These are phyloP conservation scores for Misgurnus mizolepis DNA, from an alignment of 2,113 vertebrate species.

Conservation along the genomic window DNA sequence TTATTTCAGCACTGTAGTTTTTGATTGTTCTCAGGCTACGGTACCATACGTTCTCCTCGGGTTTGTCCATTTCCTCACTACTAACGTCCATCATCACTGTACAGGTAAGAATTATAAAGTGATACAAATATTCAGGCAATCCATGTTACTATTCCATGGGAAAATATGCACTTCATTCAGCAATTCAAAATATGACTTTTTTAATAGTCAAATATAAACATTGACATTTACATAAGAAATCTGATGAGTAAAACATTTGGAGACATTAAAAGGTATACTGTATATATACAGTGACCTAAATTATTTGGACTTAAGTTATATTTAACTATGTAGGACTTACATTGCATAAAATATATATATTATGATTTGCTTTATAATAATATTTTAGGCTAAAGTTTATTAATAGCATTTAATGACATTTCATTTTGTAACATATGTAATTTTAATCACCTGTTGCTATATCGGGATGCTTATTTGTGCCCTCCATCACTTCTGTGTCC, in stretches of 20 bases:
- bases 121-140: not conserved
- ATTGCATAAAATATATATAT: too few relatives aligned
- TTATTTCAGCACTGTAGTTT: not conserved
- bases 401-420: too few relatives aligned
- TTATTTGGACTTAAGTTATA: too few relatives aligned
- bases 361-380: too few relatives aligned
- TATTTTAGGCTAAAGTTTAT: too few relatives aligned
- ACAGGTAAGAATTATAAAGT: conserved; percentile 23
- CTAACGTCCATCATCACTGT: conserved; percentile 42
- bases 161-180: not conserved
- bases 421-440: not conserved
- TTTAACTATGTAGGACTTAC: too few relatives aligned
- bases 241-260: too few relatives aligned
- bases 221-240: too few relatives aligned
- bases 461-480: not conserved
- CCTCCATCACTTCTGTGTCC: not conserved
- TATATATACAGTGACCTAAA: too few relatives aligned
- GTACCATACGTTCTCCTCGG: conserved; percentile 29
- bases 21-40: conserved; percentile 6
- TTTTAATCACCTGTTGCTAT: conserved; percentile 28
- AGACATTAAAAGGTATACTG: too few relatives aligned
- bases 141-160: too few relatives aligned
- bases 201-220: not conserved
- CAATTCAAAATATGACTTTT: not conserved
- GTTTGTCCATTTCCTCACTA: conserved; percentile 59